phyloP scores from a whole-genome alignment of 2,888 invertebrate species.

The Leptopilina myrica region DNA sequence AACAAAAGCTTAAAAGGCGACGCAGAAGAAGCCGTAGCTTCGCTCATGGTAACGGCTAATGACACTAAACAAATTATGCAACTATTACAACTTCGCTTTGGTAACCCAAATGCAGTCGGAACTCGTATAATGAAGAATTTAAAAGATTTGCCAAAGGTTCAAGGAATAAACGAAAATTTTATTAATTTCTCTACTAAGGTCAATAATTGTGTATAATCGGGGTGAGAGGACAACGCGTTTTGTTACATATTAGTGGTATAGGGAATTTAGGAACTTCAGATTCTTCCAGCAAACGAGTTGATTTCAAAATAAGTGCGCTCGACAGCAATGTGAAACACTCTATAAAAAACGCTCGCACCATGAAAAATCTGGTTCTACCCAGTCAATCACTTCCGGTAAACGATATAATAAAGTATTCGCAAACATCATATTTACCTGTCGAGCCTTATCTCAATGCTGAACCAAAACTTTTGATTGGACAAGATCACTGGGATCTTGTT shows the following conservation, averaged over 20 bases:
- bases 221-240: not conserved
- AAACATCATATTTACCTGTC: not conserved
- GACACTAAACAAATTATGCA: conserved; percentile 22
- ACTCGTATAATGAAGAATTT: conserved; percentile 33
- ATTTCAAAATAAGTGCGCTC: not conserved
- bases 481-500: conserved; percentile 44
- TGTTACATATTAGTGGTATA: not conserved
- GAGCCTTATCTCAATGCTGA: not conserved
- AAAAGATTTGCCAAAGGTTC: conserved; percentile 32
- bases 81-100: conserved; percentile 43
- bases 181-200: not conserved
- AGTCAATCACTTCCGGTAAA: not conserved
- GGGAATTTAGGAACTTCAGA: not conserved
- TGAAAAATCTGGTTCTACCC: not conserved
- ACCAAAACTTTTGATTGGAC: conserved; percentile 43
- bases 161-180: not conserved
- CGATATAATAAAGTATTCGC: not conserved
- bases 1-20: conserved; percentile 19
- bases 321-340: not conserved
- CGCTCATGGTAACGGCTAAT: conserved; percentile 36
- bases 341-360: not conserved
- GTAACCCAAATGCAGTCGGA: conserved; percentile 21
- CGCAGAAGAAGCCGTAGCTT: conserved; percentile 40
- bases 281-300: not conserved
- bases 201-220: not conserved